Evolutionary conservation across 2,113 vertebrate genomes (phyloP).

Genomic region (Nesogale talazaci): DNA sequence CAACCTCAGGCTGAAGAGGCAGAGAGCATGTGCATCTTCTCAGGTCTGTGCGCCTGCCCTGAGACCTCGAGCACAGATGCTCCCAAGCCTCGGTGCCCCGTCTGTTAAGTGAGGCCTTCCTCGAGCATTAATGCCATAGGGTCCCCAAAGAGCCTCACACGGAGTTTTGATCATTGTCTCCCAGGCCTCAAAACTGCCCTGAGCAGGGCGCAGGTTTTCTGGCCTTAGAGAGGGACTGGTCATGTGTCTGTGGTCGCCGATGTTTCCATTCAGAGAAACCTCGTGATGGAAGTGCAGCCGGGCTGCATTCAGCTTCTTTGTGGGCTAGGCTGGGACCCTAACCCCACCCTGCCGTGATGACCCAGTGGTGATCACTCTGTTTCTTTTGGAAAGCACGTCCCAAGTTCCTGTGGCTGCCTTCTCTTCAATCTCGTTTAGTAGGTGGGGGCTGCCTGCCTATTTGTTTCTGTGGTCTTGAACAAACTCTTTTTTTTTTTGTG

Average conservation of each 20-base stretch:
- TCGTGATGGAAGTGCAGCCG: neutral
- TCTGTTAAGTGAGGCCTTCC: neutral
- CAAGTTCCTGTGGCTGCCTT: neutral
- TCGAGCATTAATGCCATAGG: neutral
- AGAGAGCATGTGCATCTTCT: neutral
- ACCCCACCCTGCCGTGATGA: neutral
- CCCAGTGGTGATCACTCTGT: neutral
- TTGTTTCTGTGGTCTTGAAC: neutral
- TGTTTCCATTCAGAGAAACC: neutral
- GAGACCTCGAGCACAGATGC: neutral
- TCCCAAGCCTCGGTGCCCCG: neutral
- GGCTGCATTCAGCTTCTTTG: neutral
- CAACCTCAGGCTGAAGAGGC: neutral
- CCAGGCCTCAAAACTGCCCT: neutral
- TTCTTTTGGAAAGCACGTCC: neutral
- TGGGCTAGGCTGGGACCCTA: neutral
- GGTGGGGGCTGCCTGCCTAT: neutral
- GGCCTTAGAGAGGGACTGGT: neutral
- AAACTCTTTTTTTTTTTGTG: too few relatives aligned
- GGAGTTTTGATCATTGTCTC: neutral
- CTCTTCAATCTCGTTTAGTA: neutral
- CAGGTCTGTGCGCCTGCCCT: neutral
- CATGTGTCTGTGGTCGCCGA: neutral
- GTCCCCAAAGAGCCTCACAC: neutral
- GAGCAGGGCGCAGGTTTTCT: neutral